Percentiles rank a stretch among this genome's conserved stretches.
These are phyloP conservation scores for Selenia dentaria DNA, from an alignment of 2,888 invertebrate species.

Conservation along the genomic window DNA sequence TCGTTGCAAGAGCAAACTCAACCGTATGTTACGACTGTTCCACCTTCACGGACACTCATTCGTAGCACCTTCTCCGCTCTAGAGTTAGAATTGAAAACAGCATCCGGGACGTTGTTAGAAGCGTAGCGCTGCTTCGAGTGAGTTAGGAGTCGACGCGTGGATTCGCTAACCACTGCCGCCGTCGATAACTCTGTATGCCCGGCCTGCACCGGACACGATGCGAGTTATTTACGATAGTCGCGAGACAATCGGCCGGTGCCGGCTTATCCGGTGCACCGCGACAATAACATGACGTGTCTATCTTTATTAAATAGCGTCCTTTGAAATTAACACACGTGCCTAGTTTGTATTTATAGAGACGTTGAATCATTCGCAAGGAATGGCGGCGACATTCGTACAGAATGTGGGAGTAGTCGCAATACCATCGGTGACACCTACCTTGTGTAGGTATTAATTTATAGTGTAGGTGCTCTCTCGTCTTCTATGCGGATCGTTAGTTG, in stretches of 20 bases:
- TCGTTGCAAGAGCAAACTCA: conserved; percentile 45
- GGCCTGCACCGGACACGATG: conserved; percentile 73
- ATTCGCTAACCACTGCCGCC: conserved; percentile 60
- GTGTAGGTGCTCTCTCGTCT: conserved; percentile 22
- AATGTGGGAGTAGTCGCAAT: conserved; percentile 39
- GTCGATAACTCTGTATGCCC: conserved; percentile 73
- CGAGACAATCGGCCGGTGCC: conserved; percentile 79
- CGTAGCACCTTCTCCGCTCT: not conserved
- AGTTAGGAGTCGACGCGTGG: conserved; percentile 38
- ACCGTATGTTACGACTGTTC: no score
- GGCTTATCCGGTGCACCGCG: conserved; percentile 79
- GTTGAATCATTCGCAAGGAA: conserved; percentile 66
- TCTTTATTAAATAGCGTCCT: conserved; percentile 78
- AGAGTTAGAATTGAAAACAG: conserved; percentile 5
- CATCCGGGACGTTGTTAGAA: conserved; percentile 28
- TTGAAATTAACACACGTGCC: conserved; percentile 74
- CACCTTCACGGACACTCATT: conserved; percentile 40
- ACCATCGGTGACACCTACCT: conserved; percentile 22
- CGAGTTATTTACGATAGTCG: conserved; percentile 81
- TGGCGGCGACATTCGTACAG: conserved; percentile 48
- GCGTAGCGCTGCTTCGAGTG: conserved; percentile 13
- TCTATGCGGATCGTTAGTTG: conserved; percentile 15
- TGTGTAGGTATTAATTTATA: conserved; percentile 34
- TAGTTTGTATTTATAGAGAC: conserved; percentile 63
- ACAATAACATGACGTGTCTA: conserved; percentile 81